Evolutionary conservation across 2,113 vertebrate genomes (phyloP).

Genomic region (Clupea harengus): DNA sequence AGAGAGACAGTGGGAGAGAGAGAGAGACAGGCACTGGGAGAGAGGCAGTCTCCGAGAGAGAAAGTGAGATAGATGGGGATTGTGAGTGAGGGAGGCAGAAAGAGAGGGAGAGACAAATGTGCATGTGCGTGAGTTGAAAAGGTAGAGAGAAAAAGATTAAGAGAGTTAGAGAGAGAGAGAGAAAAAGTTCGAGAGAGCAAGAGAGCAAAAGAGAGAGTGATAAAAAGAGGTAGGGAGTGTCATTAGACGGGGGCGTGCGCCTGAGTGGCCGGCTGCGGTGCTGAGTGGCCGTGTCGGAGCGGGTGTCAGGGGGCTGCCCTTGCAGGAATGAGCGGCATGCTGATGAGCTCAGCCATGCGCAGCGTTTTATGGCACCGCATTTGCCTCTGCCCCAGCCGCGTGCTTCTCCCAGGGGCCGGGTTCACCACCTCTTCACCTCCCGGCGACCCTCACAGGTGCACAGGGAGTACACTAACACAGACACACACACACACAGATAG

Average conservation of each 20-base stretch:
- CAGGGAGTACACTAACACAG: background rate
- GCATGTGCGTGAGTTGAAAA: background rate
- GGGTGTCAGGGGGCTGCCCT: background rate
- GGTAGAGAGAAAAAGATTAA: background rate
- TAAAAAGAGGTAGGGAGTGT: background rate
- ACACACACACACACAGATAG: slow-evolving; percentile 18
- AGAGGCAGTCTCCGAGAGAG: background rate
- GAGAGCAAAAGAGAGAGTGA: background rate
- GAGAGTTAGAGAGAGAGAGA: background rate
- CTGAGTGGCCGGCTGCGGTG: background rate
- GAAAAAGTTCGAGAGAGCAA: background rate
- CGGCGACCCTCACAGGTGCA: background rate
- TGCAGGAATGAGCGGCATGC: background rate
- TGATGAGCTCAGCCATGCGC: background rate
- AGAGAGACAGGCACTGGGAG: background rate
- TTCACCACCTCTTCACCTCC: slow-evolving; percentile 4
- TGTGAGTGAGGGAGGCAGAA: background rate
- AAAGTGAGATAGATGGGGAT: background rate
- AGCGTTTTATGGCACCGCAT: background rate
- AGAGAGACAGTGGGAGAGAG: background rate
- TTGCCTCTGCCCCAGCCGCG: background rate
- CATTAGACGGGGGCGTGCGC: background rate
- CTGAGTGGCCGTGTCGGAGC: background rate
- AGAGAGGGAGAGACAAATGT: background rate
- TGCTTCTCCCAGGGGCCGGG: background rate